Conservation (phyloP, 2,113 vertebrate species). For the Rana temporaria region DNA sequence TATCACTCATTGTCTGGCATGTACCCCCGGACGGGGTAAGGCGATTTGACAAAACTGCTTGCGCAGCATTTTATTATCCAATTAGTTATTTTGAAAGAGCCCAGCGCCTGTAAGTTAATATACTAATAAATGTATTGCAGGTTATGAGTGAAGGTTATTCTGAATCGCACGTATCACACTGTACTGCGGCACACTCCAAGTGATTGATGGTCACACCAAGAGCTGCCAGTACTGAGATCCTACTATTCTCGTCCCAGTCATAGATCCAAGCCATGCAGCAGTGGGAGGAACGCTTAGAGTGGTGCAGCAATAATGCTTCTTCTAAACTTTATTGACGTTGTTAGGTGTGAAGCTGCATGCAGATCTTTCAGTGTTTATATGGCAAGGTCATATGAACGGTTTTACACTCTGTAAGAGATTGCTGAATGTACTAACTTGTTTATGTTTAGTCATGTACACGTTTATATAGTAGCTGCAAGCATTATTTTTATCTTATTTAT, state of each 20-base stretch:
- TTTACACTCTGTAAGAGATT: too few species aligned
- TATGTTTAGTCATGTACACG: too few species aligned
- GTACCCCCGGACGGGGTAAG: too few species aligned
- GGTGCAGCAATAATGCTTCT: slow-evolving; percentile 17
- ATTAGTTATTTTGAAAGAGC: slow-evolving; percentile 27
- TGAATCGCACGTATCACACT: slow-evolving; percentile 10
- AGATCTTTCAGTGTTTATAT: too few species aligned
- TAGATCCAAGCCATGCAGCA: slow-evolving; percentile 19
- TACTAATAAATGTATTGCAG: neutral
- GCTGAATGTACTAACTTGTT: too few species aligned
- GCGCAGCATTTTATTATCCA: slow-evolving; percentile 5
- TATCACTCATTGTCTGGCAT: too few species aligned
- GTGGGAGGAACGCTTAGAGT: neutral
- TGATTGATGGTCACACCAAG: slow-evolving; percentile 25
- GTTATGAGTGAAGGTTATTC: slow-evolving; percentile 22
- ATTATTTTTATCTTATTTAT: too few species aligned
- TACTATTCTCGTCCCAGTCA: slow-evolving; percentile 10
- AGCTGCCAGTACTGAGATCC: slow-evolving; percentile 20
- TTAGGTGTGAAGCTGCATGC: too few species aligned
- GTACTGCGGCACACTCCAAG: slow-evolving; percentile 30
- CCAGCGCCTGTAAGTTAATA: neutral
- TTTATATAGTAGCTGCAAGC: too few species aligned
- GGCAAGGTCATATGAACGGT: too few species aligned
- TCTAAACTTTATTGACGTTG: neutral
- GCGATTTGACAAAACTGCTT: neutral